phyloP scores from a whole-genome alignment of 2,797 vertebrate species.

The Epinephelus awoara region DNA sequence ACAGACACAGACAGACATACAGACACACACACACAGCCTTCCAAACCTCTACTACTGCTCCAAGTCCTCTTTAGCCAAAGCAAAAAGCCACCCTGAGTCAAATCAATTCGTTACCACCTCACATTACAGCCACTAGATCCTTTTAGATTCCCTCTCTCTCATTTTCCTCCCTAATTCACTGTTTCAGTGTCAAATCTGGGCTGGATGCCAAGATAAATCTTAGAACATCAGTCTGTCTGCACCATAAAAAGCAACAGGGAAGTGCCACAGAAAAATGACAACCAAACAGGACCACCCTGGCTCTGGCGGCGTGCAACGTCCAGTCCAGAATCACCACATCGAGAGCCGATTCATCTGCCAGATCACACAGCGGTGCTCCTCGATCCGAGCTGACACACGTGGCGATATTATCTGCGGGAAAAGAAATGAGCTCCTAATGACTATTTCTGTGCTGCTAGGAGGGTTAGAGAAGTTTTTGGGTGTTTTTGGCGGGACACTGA shows the following conservation, averaged over 20 bases:
- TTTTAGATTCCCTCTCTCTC: conserved; percentile 74
- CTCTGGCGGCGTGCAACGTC: conserved; percentile 40
- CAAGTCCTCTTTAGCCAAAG: conserved; percentile 40
- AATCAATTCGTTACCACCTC: conserved; percentile 82
- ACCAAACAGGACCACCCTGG: conserved; percentile 87
- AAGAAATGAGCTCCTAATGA: conserved; percentile 71
- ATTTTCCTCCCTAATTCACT: conserved; percentile 84
- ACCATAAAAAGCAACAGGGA: conserved; percentile 81
- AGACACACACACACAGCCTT: not conserved
- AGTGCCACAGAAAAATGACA: conserved; percentile 78
- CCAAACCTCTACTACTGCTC: conserved; percentile 57
- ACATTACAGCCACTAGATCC: conserved; percentile 83
- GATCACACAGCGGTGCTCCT: conserved; percentile 39
- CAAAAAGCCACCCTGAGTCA: conserved; percentile 52
- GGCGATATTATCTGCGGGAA: conserved; percentile 64
- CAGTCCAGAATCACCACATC: conserved; percentile 55
- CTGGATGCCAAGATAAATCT: conserved; percentile 87
- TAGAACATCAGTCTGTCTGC: conserved; percentile 85
- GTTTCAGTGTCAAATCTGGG: conserved; percentile 86
- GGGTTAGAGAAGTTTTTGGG: conserved; percentile 46
- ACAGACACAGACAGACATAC: not conserved
- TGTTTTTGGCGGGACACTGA: conserved; percentile 62
- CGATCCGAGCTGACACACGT: conserved; percentile 42
- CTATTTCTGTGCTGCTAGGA: conserved; percentile 43
- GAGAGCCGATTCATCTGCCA: conserved; percentile 46